A percentile compares a stretch with the other conserved stretches of the same genome.
phyloP scores from a whole-genome alignment of 2,113 vertebrate species.

The Gnathonemus echidnorhynchus region DNA sequence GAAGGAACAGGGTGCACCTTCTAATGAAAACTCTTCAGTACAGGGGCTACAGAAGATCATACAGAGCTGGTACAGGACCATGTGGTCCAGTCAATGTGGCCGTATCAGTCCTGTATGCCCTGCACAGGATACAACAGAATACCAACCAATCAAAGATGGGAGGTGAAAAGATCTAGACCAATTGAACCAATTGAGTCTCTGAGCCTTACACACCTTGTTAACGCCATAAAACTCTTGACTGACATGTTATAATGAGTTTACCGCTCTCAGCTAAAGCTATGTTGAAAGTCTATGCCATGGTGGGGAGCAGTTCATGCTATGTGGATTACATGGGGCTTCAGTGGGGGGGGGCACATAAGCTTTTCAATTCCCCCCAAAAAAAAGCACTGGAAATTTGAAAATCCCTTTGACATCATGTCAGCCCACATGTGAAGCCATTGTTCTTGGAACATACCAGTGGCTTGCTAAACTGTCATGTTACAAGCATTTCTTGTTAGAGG shows the following conservation, averaged over 20 bases:
- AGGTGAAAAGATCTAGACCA: background rate
- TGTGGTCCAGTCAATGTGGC: background rate
- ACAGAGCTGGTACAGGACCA: background rate
- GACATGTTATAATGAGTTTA: conserved; percentile 58
- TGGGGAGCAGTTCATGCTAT: conserved; percentile 42
- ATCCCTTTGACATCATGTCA: background rate
- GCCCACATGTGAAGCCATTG: background rate
- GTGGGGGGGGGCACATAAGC: background rate
- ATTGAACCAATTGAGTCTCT: background rate
- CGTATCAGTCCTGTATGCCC: background rate
- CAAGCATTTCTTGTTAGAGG: too few relatives aligned
- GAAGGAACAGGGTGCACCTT: background rate
- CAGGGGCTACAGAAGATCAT: background rate
- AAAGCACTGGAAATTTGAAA: conserved; percentile 9
- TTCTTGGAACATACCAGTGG: background rate
- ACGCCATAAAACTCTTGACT: conserved; percentile 45
- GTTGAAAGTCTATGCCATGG: conserved; percentile 33
- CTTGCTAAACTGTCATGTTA: too few relatives aligned
- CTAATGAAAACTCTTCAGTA: background rate
- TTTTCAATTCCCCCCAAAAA: conserved; percentile 19
- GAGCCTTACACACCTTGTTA: background rate
- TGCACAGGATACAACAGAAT: background rate
- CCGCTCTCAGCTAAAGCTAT: conserved; percentile 53
- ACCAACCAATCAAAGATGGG: background rate
- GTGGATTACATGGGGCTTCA: conserved; percentile 54